phyloP scores from a whole-genome alignment of 2,113 vertebrate genomes.

The Macquaria australasica region DNA sequence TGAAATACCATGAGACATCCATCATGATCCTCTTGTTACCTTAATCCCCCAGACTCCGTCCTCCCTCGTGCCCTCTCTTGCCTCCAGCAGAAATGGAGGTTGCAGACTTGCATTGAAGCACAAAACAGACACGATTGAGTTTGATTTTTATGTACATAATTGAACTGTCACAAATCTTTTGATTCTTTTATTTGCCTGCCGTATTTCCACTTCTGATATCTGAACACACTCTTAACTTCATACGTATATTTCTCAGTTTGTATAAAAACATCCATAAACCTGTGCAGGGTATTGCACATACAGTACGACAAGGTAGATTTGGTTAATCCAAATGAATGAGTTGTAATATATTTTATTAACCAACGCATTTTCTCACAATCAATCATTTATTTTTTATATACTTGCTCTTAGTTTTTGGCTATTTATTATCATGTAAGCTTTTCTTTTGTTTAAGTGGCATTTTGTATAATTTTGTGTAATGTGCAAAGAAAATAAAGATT shows the following conservation, averaged over 20 bases:
- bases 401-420: slow-evolving; percentile 47
- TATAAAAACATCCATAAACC: background rate
- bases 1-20: slow-evolving; percentile 75
- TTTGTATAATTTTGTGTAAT: slow-evolving; percentile 49
- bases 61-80: slow-evolving; percentile 33
- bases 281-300: slow-evolving; percentile 1
- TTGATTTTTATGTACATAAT: slow-evolving; percentile 17
- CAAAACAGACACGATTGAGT: slow-evolving; percentile 37
- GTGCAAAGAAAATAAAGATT: slow-evolving; percentile 65
- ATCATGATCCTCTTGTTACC: slow-evolving; percentile 65
- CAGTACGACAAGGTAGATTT: slow-evolving; percentile 38
- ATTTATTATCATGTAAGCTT: slow-evolving; percentile 73
- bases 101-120: slow-evolving; percentile 59
- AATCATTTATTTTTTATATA: slow-evolving; percentile 28
- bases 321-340: slow-evolving; percentile 61
- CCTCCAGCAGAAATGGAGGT: slow-evolving; percentile 57
- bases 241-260: slow-evolving; percentile 17
- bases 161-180: background rate
- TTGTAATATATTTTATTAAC: slow-evolving; percentile 80
- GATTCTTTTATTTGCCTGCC: slow-evolving; percentile 1
- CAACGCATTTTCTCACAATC: slow-evolving; percentile 20
- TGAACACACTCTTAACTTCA: slow-evolving; percentile 1
- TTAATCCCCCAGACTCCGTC: slow-evolving; percentile 36
- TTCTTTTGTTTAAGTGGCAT: slow-evolving; percentile 49
- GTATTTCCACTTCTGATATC: background rate